Evolutionary conservation across 2,113 vertebrate genomes (phyloP), one percentile per base, ranked within the genome.

Genomic region (Takifugu bimaculatus): DNA sequence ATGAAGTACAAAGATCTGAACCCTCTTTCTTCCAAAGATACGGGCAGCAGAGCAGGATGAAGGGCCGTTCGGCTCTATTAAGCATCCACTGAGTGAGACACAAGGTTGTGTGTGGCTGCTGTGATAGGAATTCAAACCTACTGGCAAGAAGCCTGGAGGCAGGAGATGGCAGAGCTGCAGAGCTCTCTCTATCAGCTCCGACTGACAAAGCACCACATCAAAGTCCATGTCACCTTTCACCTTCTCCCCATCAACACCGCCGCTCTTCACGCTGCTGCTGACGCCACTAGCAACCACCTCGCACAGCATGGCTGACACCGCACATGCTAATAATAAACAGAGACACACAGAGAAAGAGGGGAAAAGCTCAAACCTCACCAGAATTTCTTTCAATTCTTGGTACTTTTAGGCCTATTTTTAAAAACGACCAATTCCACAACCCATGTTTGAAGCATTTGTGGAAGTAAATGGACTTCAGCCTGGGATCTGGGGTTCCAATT

Each of bases 81-180:
- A 84, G 81, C 83, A 80, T 77, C 76, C 67, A 77, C 60, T 84
- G 81, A 85, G 77, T 63, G 72, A 77, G 74, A 75, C 42, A 50
- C 71, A 54, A 55, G 53, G 42, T 63, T 25, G 27, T 9, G 70
- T 42, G 59, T 42, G 56, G 50, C 29, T 43, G 11, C 74, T 51
- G 63, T 63, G 71, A 80, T 61, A 72, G 68, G 67, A 82, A 80
- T 82, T 74, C 26, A 70, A 68, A 85, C 91, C 86, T 65, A 95
- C 93, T 81, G 92, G 91, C 50, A 92, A 63, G 26, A 93, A 89
- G 67, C 94, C 88, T 3, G 91, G 90, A 15, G 94, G 93, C 69
- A 98, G 87, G 76, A 98, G 89, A 74, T 80, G 89, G 54, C 93
- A 87, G 75, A 98, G 90, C 77, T 91, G 86, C 75, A 95, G 83